Conservation (phyloP, 2,888 invertebrate genomes). For the Belgica antarctica region DNA sequence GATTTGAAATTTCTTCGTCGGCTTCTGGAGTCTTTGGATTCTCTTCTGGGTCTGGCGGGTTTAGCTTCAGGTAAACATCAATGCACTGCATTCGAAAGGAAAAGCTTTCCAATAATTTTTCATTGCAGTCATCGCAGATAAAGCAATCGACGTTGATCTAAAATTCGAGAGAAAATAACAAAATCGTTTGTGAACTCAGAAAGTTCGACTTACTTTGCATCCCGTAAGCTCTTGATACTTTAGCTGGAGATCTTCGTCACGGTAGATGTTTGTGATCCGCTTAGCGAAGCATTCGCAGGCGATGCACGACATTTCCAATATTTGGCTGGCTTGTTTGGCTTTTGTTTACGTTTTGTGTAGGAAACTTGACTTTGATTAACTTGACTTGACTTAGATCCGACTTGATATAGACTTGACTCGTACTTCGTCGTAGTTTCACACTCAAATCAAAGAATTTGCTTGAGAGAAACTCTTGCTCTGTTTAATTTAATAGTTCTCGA, state of each 20-base stretch:
- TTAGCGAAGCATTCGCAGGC: conserved; percentile 30
- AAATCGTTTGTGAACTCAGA: background rate
- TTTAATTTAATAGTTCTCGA: no score
- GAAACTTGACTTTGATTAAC: no score
- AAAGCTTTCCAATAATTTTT: background rate
- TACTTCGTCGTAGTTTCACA: no score
- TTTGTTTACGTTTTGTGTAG: no score
- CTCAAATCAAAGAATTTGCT: no score
- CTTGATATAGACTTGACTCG: no score
- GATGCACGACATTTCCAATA: conserved; percentile 27
- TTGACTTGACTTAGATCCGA: no score
- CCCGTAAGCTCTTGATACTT: background rate
- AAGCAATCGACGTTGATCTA: conserved; percentile 24
- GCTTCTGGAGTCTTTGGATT: background rate
- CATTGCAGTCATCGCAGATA: conserved; percentile 27
- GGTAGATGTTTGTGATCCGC: conserved; percentile 23
- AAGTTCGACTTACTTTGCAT: background rate
- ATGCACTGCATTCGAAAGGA: conserved; percentile 1
- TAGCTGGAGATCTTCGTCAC: conserved; percentile 28
- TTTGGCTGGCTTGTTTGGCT: no score
- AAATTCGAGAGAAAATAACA: background rate
- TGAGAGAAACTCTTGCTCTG: no score
- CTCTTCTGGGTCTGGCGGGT: background rate
- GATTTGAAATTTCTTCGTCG: background rate
- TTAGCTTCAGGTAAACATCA: background rate